Percentiles rank a stretch among this genome's conserved stretches.
Evolutionary conservation across 2,888 invertebrate species (phyloP).

Genomic region (Stegana nigrithorax): DNA sequence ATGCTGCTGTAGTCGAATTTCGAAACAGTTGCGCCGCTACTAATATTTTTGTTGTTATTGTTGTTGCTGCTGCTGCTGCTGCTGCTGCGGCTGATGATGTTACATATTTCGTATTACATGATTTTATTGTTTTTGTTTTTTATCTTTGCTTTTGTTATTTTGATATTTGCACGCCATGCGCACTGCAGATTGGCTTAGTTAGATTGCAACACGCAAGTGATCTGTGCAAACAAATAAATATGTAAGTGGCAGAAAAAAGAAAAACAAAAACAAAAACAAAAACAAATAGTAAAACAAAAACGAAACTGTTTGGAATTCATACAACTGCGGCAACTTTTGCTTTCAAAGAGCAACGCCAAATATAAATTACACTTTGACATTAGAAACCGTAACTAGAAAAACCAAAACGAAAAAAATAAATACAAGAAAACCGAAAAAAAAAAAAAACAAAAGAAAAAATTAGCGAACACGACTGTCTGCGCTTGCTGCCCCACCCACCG

Average conservation of each 20-base stretch:
- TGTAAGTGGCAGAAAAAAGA: too few relatives aligned
- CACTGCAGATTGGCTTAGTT: conserved; percentile 21
- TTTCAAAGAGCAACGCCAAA: conserved; percentile 14
- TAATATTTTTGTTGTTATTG: background rate
- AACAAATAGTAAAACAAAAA: background rate
- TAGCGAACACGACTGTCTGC: conserved; percentile 16
- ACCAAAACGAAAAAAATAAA: too few relatives aligned
- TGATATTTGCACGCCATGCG: too few relatives aligned
- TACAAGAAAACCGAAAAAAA: too few relatives aligned
- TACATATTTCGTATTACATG: background rate
- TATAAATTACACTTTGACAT: conserved; percentile 50
- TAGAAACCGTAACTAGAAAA: conserved; percentile 24
- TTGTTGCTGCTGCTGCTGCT: background rate
- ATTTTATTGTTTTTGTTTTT: background rate
- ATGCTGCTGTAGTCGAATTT: too few relatives aligned
- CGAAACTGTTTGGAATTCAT: too few relatives aligned
- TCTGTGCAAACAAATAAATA: background rate
- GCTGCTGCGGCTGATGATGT: background rate
- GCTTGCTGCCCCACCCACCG: too few relatives aligned
- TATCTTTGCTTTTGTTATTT: background rate
- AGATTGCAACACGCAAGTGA: conserved; percentile 20
- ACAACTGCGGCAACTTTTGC: conserved; percentile 1
- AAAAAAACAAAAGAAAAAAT: conserved; percentile 25
- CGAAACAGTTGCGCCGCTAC: too few relatives aligned
- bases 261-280: too few relatives aligned